Evolutionary conservation across 2,888 invertebrate genomes (phyloP).

Genomic region (Lithodes maja): DNA sequence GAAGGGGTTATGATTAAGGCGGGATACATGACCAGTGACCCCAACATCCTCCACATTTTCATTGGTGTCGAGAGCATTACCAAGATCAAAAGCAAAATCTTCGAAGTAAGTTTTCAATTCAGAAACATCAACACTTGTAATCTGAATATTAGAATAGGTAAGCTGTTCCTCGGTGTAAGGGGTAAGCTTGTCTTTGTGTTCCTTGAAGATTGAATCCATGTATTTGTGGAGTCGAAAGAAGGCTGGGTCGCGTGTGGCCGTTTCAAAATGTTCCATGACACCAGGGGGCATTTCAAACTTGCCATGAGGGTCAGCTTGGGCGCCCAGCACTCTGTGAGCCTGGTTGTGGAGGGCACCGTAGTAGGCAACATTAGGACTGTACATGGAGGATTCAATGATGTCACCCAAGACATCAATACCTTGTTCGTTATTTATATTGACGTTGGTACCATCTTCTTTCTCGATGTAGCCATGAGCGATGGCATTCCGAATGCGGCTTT

Average conservation of each 20-base stretch:
- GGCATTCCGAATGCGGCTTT: constrained; percentile 79
- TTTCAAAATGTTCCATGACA: constrained; percentile 78
- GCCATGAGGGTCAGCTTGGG: constrained; percentile 73
- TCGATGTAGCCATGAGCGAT: constrained; percentile 78
- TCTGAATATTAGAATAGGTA: constrained; percentile 26
- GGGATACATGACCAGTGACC: constrained; percentile 70
- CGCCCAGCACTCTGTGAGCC: constrained; percentile 56
- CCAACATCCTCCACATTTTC: constrained; percentile 58
- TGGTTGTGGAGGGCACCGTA: constrained; percentile 67
- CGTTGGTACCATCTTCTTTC: constrained; percentile 56
- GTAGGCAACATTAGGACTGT: constrained; percentile 71
- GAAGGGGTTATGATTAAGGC: constrained; percentile 72
- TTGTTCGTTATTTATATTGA: constrained; percentile 68
- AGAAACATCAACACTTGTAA: constrained; percentile 78
- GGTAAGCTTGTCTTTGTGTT: constrained; percentile 80
- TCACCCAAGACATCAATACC: constrained; percentile 71
- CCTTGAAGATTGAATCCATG: constrained; percentile 81
- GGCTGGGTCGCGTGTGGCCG: constrained; percentile 83
- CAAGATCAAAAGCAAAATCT: constrained; percentile 72
- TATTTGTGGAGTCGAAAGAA: constrained; percentile 82
- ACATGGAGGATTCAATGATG: constrained; percentile 72
- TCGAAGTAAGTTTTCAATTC: constrained; percentile 72
- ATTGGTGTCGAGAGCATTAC: constrained; percentile 73
- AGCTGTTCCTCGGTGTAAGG: constrained; percentile 78
- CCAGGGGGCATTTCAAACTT: constrained; percentile 74